A percentile compares a stretch with the other conserved stretches of the same genome.
phyloP scores from a whole-genome alignment of 2,113 vertebrate species.

The Cariama cristata region DNA sequence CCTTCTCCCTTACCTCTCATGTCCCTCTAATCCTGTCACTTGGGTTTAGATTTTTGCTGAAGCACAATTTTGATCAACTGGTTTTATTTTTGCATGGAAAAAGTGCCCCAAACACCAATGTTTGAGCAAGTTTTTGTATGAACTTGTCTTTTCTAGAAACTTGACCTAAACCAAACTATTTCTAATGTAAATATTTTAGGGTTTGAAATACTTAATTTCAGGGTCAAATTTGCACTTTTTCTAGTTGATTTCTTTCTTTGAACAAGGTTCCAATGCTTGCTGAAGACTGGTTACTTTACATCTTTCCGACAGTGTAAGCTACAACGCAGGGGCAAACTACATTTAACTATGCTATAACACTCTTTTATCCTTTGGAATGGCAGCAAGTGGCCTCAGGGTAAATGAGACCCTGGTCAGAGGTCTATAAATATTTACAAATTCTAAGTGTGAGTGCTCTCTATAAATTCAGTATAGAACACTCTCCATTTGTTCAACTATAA shows the following conservation, averaged over 20 bases:
- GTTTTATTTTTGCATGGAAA: not conserved
- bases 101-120: not conserved
- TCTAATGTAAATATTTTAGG: not conserved
- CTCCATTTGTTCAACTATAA: not conserved
- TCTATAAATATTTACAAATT: slow-evolving; percentile 39
- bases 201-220: not conserved
- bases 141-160: not conserved
- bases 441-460: not conserved
- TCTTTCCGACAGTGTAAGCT: not conserved
- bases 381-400: not conserved
- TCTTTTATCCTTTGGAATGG: not conserved
- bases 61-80: not conserved
- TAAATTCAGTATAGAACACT: slow-evolving; percentile 15
- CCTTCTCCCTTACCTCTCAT: not conserved
- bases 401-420: not conserved
- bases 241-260: not conserved
- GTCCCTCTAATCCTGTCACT: not conserved
- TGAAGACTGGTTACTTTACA: not conserved
- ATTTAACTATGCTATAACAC: not conserved
- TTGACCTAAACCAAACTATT: not conserved
- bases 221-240: not conserved
- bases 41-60: not conserved
- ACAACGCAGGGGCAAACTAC: not conserved
- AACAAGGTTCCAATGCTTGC: not conserved
- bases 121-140: not conserved